Evolutionary conservation across 2,113 vertebrate species (phyloP).

Genomic region (Pseudorectes ferrugineus): DNA sequence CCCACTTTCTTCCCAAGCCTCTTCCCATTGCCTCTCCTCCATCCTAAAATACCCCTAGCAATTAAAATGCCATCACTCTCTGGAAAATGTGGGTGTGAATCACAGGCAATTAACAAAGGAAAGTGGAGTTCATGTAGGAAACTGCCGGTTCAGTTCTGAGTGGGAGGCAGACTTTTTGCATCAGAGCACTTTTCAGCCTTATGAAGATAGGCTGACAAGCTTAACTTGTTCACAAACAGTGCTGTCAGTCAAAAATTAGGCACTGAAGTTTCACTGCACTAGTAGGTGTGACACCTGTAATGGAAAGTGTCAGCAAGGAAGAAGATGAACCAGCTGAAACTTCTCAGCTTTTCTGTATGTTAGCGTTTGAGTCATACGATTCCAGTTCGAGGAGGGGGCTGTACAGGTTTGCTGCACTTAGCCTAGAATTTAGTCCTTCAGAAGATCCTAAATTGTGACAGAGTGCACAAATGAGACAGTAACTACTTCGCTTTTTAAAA

Average conservation of each 20-base stretch:
- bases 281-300: not conserved
- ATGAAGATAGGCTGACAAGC: not conserved
- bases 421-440: not conserved
- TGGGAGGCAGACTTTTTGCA: not conserved
- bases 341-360: not conserved
- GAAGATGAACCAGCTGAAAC: not conserved
- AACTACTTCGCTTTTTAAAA: not conserved
- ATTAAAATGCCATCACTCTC: constrained; percentile 1
- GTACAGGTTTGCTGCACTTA: not conserved
- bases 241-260: not conserved
- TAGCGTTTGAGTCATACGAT: rapidly evolving
- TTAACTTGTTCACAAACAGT: not conserved
- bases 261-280: not conserved
- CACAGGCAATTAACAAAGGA: not conserved
- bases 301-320: not conserved
- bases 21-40: not conserved
- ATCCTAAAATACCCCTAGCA: constrained; percentile 12
- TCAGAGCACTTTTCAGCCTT: not conserved
- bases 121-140: not conserved
- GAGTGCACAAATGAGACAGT: not conserved
- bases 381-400: not conserved
- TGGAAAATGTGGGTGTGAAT: not conserved
- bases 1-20: not conserved
- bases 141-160: not conserved
- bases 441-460: not conserved